phyloP scores from a whole-genome alignment of 2,113 vertebrate species.

The Eolophus roseicapilla region DNA sequence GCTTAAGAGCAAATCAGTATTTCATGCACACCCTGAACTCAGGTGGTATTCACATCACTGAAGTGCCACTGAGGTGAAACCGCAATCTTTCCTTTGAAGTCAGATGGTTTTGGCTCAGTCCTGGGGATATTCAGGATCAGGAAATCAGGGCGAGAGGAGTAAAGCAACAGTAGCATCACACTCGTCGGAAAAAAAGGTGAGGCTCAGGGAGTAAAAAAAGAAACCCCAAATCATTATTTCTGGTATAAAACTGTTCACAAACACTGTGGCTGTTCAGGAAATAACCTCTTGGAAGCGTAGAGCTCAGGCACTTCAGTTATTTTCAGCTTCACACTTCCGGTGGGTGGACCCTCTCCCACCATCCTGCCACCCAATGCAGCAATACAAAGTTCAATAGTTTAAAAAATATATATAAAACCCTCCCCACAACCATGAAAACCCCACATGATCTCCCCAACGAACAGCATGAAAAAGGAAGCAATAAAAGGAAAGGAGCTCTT shows the following conservation, averaged over 20 bases:
- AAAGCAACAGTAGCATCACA: background rate
- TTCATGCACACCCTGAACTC: background rate
- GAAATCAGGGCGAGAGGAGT: background rate
- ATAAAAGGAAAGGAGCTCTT: background rate
- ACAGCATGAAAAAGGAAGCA: background rate
- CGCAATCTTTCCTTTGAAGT: background rate
- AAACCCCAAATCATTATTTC: background rate
- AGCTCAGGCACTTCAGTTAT: background rate
- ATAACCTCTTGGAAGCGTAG: background rate
- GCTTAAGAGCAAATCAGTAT: background rate
- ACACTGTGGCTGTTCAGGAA: background rate
- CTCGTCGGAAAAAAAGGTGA: background rate
- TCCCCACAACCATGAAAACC: background rate
- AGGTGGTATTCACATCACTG: background rate
- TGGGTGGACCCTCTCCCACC: background rate
- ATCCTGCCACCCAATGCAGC: background rate
- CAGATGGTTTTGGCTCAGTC: background rate
- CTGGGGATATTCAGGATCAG: background rate
- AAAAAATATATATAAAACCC: background rate
- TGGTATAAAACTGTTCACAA: conserved; percentile 7
- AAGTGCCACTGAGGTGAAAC: background rate
- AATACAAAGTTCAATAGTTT: background rate
- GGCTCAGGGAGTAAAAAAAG: background rate
- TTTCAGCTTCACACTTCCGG: background rate
- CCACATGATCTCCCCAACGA: background rate